Percentiles rank a stretch among this genome's conserved stretches.
phyloP scores from a whole-genome alignment of 2,797 vertebrate species.

The Spinus pinus region DNA sequence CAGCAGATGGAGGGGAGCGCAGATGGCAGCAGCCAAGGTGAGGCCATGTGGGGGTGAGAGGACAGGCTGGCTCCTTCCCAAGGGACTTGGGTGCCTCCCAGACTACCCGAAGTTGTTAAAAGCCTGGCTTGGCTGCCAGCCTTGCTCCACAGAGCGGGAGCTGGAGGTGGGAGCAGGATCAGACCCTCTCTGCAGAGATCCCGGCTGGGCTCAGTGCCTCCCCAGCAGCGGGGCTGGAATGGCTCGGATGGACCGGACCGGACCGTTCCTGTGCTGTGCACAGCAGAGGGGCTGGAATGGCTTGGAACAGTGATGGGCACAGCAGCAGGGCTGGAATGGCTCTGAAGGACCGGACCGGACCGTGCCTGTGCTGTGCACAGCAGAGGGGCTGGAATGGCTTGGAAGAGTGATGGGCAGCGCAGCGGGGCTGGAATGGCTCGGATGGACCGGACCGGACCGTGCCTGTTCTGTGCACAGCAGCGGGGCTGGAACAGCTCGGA shows the following conservation, averaged over 20 bases:
- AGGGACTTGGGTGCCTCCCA: not conserved
- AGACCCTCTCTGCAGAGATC: not conserved
- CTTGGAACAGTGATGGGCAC: not conserved
- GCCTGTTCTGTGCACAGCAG: not conserved
- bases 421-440: no score
- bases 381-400: no score
- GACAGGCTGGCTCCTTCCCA: not conserved
- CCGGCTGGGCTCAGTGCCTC: not conserved
- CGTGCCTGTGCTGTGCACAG: not conserved
- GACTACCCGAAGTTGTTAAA: fast-evolving
- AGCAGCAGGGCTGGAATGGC: not conserved
- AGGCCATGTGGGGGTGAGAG: not conserved
- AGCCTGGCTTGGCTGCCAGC: not conserved
- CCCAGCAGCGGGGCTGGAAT: not conserved
- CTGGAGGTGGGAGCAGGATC: not conserved
- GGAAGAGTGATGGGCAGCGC: not conserved
- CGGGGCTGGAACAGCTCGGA: fast-evolving
- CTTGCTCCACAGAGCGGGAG: fast-evolving
- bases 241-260: not conserved
- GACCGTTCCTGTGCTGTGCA: not conserved
- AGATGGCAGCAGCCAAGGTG: not conserved
- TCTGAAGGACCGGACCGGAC: not conserved
- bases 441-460: not conserved
- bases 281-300: not conserved
- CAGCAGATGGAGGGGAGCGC: not conserved